phyloP scores from a whole-genome alignment of 2,113 vertebrate genomes.

The Sorex fumeus region DNA sequence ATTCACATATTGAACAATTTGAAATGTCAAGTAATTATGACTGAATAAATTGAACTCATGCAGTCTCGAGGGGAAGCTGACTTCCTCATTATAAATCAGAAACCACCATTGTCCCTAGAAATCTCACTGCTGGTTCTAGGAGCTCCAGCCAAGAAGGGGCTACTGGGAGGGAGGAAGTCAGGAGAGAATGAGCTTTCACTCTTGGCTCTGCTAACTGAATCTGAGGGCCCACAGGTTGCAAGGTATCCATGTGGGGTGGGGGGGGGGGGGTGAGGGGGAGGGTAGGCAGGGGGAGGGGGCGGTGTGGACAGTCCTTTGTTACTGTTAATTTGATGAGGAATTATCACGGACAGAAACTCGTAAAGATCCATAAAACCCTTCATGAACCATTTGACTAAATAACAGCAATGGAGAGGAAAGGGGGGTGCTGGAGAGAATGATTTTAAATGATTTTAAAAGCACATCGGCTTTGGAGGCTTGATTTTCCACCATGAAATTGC shows the following conservation, averaged over 20 bases:
- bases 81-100: background rate
- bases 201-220: background rate
- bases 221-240: background rate
- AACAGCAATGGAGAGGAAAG: background rate
- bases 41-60: constrained; percentile 15
- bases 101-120: background rate
- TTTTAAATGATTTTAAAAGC: no score
- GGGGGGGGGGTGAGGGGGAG: background rate
- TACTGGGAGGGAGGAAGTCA: background rate
- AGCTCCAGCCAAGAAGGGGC: background rate
- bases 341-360: constrained; percentile 24
- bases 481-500: constrained; percentile 46
- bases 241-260: background rate
- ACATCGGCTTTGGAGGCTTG: constrained; percentile 35
- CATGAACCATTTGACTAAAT: background rate
- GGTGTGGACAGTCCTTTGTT: background rate
- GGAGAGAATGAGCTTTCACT: background rate
- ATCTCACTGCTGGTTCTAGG: background rate
- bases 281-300: background rate
- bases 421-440: background rate
- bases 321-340: constrained; percentile 19
- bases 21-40: constrained; percentile 29
- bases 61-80: background rate
- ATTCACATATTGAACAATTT: constrained; percentile 44
- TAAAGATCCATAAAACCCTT: background rate